These are phyloP conservation scores for Bactericera cockerelli DNA, from an alignment of 1,140 invertebrate genomes.

Conservation along the genomic window DNA sequence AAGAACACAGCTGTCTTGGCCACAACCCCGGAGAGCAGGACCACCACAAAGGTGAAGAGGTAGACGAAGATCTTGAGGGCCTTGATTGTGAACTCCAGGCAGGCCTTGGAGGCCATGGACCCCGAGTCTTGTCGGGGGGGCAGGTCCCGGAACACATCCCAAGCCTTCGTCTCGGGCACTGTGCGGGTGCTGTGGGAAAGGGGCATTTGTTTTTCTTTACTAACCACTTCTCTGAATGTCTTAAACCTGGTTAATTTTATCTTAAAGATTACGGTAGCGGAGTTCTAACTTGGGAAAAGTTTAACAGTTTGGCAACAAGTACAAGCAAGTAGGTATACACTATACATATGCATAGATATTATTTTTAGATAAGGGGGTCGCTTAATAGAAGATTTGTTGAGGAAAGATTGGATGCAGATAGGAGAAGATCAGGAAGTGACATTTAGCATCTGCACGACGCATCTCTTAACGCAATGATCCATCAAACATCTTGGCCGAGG, in stretches of 20 bases:
- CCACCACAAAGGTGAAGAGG: slow-evolving; percentile 65
- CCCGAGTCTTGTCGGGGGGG: slow-evolving; percentile 74
- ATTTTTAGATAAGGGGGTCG: too few species aligned
- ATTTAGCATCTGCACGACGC: too few species aligned
- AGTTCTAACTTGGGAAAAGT: background rate
- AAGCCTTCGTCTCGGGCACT: slow-evolving; percentile 78
- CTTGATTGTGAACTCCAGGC: slow-evolving; percentile 69
- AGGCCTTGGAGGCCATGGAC: slow-evolving; percentile 72
- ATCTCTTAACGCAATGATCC: too few species aligned
- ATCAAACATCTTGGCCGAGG: too few species aligned
- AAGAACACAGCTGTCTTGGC: slow-evolving; percentile 74
- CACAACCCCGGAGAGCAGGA: slow-evolving; percentile 63
- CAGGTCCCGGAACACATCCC: slow-evolving; percentile 85
- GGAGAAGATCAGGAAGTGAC: too few species aligned
- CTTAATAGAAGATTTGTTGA: too few species aligned
- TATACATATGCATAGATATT: too few species aligned
- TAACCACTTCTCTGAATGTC: background rate
- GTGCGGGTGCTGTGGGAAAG: slow-evolving; percentile 50
- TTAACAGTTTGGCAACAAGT: too few species aligned
- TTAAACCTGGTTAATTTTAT: background rate
- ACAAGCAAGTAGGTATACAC: too few species aligned
- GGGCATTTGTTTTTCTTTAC: background rate
- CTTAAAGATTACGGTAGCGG: background rate
- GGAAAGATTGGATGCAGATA: too few species aligned
- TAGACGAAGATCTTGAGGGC: slow-evolving; percentile 73